Evolutionary conservation across 2,888 invertebrate genomes (phyloP).

Genomic region (Aporophyla lueneburgensis): DNA sequence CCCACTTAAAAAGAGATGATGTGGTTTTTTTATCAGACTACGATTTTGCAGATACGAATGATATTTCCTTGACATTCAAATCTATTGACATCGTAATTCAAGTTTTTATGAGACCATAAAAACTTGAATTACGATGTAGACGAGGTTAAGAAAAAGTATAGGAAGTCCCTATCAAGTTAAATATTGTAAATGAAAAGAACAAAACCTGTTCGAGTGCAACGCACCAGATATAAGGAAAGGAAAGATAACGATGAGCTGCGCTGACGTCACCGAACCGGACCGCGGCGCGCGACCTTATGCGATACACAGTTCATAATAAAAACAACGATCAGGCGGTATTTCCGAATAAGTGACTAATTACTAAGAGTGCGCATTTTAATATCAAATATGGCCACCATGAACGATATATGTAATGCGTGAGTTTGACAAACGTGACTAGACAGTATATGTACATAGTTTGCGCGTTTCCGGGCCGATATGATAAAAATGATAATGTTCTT

Average conservation of each 20-base stretch:
- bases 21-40: not conserved
- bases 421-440: constrained; percentile 10
- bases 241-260: not conserved
- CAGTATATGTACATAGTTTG: not conserved
- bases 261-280: constrained; percentile 11
- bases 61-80: not conserved
- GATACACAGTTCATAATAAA: not conserved
- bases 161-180: not conserved
- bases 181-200: not conserved
- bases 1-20: not conserved
- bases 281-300: not conserved
- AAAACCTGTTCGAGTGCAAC: not conserved
- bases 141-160: not conserved
- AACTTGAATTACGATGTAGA: no score
- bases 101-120: not conserved
- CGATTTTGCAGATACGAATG: not conserved
- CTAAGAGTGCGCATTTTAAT: not conserved
- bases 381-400: not conserved
- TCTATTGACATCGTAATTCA: not conserved
- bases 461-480: constrained; percentile 9
- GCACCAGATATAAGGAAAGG: not conserved
- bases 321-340: not conserved
- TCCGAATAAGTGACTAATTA: not conserved
- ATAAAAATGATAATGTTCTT: not conserved
- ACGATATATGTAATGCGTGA: not conserved